These are phyloP conservation scores for Sinonovacula constricta DNA, from an alignment of 1,140 invertebrate species.

Conservation along the genomic window DNA sequence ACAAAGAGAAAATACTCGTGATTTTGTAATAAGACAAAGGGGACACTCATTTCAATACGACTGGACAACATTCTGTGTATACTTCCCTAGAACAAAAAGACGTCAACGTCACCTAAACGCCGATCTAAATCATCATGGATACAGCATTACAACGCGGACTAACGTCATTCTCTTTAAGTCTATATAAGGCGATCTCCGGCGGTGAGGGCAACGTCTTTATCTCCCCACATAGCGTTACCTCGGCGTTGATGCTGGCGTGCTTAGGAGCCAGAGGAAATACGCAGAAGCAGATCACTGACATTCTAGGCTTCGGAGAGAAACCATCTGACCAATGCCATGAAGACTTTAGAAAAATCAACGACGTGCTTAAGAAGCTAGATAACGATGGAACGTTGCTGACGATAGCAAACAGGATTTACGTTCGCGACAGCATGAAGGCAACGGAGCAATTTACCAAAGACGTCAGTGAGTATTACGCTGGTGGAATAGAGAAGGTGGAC, in stretches of 20 bases:
- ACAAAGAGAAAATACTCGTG: no score
- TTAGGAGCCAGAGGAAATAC: conserved; percentile 84
- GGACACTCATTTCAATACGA: no score
- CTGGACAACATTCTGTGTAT: no score
- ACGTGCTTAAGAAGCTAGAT: conserved; percentile 10
- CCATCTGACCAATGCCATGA: conserved; percentile 33
- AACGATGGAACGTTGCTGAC: conserved; percentile 83
- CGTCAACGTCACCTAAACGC: no score
- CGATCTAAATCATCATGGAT: no score
- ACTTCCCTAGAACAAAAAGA: no score
- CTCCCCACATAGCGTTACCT: conserved; percentile 84
- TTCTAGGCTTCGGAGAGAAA: conserved; percentile 29
- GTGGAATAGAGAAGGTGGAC: conserved; percentile 28
- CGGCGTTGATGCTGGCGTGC: conserved; percentile 84
- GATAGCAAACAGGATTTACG: conserved; percentile 87
- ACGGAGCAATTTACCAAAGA: background rate
- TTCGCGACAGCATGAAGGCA: conserved; percentile 3
- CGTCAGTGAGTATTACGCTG: background rate
- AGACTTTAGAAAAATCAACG: conserved; percentile 20
- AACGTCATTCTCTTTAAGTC: conserved; percentile 17
- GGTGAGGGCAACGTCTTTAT: conserved; percentile 81
- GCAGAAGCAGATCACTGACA: conserved; percentile 81
- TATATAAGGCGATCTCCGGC: background rate
- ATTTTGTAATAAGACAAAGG: no score
- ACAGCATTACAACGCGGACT: no score